Evolutionary conservation across 2,888 invertebrate species (phyloP), one percentile per base, ranked within the genome.

Genomic region (Synanthedon formicaeformis): DNA sequence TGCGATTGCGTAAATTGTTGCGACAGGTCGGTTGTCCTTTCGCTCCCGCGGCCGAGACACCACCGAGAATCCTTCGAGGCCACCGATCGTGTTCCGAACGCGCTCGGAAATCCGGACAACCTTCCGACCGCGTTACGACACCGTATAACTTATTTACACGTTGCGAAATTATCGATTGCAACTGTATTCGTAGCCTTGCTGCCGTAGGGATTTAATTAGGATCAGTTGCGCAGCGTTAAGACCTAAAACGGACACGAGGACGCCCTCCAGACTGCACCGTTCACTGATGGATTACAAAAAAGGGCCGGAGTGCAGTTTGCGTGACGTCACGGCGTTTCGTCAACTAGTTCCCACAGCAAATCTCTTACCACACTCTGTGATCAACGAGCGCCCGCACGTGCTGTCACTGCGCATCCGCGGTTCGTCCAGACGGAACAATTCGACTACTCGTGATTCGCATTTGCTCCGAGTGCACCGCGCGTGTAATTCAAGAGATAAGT

Each of bases 71-170:
- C 84, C 84, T 83, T 80, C 80, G 84, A 81, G 83, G 84, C 81
- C 84, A 72, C 61, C 55, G 52, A 52, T 16, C 51, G 53, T 75
- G 83, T 71, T 84, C 82, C 79, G 81, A 82, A 80, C 82, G 78
- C 79, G 84, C 82, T 83, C 86, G 86, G 86, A 87, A 87, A 87
- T 87, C 86, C 86, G 86, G 86, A 86, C 86, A 86, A 86, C 86
- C 86, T 86, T 86, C 86, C 86, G 85, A 85, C 81, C 77, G 77
- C 76, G 74, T 87, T 87, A 85, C 86, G 79, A 86, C 86, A 87
- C 78, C 74, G 79, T 78, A 78, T 83, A 83, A 84, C 84, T 85
- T 84, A 84, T 84, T 83, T 84, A 83, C 81, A 78, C 76, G 79
- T 86, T 86, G 86, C 85, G 85, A 86, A 86, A 86, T 84, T 70